A percentile compares a stretch with the other conserved stretches of the same genome.
Evolutionary conservation across 2,113 vertebrate species (phyloP).

Genomic region (Hystrix brachyura): DNA sequence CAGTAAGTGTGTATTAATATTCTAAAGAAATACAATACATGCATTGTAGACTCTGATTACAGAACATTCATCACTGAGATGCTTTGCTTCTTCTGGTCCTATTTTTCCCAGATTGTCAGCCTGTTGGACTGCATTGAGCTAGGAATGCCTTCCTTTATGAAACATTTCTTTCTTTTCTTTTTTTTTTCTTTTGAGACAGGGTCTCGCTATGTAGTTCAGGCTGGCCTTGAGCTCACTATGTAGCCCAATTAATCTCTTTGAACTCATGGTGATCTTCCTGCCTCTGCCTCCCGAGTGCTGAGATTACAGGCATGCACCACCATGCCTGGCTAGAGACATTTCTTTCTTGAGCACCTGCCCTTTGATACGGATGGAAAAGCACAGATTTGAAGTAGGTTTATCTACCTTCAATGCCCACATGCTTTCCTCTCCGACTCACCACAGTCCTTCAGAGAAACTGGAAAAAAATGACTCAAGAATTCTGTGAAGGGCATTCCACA

Average conservation of each 20-base stretch:
- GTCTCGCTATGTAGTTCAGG: too few relatives aligned
- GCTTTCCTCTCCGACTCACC: background rate
- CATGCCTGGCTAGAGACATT: background rate
- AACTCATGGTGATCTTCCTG: too few relatives aligned
- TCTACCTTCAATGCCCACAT: background rate
- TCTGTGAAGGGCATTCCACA: too few relatives aligned
- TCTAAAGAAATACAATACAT: conserved; percentile 61
- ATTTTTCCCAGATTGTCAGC: conserved; percentile 56
- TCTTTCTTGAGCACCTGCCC: background rate
- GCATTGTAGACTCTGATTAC: conserved; percentile 65
- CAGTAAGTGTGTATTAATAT: conserved; percentile 64
- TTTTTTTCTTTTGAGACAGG: too few relatives aligned
- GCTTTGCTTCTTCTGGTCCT: conserved; percentile 66
- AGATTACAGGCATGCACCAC: too few relatives aligned
- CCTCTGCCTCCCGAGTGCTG: too few relatives aligned
- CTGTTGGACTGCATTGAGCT: conserved; percentile 6
- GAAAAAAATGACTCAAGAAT: background rate
- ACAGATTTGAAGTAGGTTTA: background rate
- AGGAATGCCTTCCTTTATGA: conserved; percentile 3
- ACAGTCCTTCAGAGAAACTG: background rate
- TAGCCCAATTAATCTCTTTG: too few relatives aligned
- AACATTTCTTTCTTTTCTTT: background rate
- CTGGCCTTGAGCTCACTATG: too few relatives aligned
- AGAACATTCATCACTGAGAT: conserved; percentile 66
- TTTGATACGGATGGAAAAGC: background rate